Evolutionary conservation across 1,140 invertebrate genomes (phyloP).

Genomic region (Sitobion miscanthi): DNA sequence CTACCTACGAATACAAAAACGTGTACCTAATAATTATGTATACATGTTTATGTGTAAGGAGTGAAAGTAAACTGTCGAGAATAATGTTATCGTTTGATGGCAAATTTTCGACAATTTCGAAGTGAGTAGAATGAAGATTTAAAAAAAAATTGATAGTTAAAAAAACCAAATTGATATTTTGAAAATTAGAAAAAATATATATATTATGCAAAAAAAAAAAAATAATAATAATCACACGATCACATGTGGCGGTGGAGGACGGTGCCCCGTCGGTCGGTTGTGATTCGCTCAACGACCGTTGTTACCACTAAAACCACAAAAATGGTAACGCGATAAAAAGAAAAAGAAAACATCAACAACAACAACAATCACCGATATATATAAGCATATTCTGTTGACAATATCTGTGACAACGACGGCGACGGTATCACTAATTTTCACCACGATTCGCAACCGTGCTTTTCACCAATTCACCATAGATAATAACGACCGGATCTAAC

Average conservation of each 20-base stretch:
- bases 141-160: neutral
- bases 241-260: slow-evolving; percentile 32
- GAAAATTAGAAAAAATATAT: slow-evolving; percentile 12
- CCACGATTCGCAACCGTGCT: neutral
- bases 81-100: neutral
- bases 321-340: slow-evolving; percentile 29
- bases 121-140: neutral
- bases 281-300: neutral
- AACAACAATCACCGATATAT: neutral
- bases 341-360: neutral
- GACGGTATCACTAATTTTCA: neutral
- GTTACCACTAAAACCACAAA: slow-evolving; percentile 26
- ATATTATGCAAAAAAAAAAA: neutral
- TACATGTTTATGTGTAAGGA: neutral
- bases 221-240: slow-evolving; percentile 13
- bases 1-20: neutral
- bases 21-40: neutral
- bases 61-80: slow-evolving; percentile 10
- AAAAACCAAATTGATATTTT: neutral
- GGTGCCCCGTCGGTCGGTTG: neutral
- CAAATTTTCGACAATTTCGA: neutral
- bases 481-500: neutral
- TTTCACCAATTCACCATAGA: neutral
- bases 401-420: neutral
- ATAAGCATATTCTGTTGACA: no score